A percentile compares a stretch with the other conserved stretches of the same genome.
Conservation (phyloP, 2,113 vertebrate genomes). For the Perognathus longimembris region DNA sequence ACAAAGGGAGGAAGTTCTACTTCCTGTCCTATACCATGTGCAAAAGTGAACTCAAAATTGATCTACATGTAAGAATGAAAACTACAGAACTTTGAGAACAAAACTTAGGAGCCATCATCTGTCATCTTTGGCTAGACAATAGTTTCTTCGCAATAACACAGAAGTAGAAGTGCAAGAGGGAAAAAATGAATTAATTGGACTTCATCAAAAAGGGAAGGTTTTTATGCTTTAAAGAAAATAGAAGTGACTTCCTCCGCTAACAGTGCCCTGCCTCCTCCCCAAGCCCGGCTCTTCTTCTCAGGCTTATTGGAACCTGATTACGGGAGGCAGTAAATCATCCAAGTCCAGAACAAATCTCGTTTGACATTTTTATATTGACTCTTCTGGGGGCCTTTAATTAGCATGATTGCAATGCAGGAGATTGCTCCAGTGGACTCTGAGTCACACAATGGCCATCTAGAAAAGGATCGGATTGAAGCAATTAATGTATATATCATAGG, state of each 20-base stretch:
- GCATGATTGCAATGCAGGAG: conserved; percentile 73
- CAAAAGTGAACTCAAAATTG: background rate
- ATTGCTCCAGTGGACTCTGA: conserved; percentile 76
- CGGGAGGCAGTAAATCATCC: conserved; percentile 76
- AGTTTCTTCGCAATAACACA: background rate
- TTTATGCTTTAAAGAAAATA: background rate
- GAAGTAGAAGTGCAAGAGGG: background rate
- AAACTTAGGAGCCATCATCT: background rate
- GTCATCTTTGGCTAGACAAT: background rate
- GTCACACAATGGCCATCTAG: conserved; percentile 81
- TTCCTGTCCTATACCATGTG: background rate
- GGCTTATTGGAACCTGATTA: conserved; percentile 66
- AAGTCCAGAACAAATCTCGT: conserved; percentile 82
- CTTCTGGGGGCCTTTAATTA: conserved; percentile 87
- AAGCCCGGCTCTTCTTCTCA: conserved; percentile 35
- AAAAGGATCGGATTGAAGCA: conserved; percentile 82
- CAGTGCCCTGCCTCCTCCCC: background rate
- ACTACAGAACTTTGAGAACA: background rate
- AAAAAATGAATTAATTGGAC: background rate
- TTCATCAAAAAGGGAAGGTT: background rate
- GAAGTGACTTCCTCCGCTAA: too few species aligned
- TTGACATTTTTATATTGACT: conserved; percentile 81
- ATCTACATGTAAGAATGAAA: conserved; percentile 25
- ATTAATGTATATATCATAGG: conserved; percentile 79
- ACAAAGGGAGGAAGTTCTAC: background rate